phyloP scores from a whole-genome alignment of 2,797 vertebrate genomes.

The Astyanax mexicanus region DNA sequence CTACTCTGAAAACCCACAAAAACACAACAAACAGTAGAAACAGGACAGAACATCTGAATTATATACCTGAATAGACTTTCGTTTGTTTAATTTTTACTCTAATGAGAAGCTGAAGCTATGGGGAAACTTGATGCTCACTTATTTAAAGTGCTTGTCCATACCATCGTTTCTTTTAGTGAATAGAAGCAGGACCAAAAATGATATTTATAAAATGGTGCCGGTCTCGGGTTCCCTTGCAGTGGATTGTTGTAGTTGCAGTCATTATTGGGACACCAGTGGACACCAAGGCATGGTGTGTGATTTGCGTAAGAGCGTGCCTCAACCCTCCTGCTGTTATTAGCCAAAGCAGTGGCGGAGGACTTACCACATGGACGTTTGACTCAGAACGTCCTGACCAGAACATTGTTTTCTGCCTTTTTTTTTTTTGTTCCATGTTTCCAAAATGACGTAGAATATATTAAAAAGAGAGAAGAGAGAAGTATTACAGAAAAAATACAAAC shows the following conservation, averaged over 20 bases:
- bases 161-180: constrained; percentile 26
- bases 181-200: constrained; percentile 58
- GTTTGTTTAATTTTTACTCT: background rate
- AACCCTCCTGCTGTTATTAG: constrained; percentile 57
- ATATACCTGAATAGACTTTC: background rate
- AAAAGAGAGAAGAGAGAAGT: constrained; percentile 35
- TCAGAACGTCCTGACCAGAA: constrained; percentile 54
- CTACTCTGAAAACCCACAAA: background rate
- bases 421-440: constrained; percentile 41
- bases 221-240: constrained; percentile 39
- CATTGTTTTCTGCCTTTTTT: constrained; percentile 55
- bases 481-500: constrained; percentile 23
- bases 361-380: constrained; percentile 47
- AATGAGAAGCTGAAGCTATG: constrained; percentile 26
- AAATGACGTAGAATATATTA: constrained; percentile 50
- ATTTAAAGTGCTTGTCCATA: constrained; percentile 53
- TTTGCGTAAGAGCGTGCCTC: constrained; percentile 45
- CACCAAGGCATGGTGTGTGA: constrained; percentile 37
- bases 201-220: constrained; percentile 40
- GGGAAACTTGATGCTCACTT: constrained; percentile 19
- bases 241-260: constrained; percentile 14
- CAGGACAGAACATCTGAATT: constrained; percentile 8
- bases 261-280: constrained; percentile 6
- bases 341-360: constrained; percentile 64
- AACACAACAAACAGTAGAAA: background rate